Base-by-base conservation (phyloP, 2,113 vertebrate genomes). In the Catharus fuscescens region DNA sequence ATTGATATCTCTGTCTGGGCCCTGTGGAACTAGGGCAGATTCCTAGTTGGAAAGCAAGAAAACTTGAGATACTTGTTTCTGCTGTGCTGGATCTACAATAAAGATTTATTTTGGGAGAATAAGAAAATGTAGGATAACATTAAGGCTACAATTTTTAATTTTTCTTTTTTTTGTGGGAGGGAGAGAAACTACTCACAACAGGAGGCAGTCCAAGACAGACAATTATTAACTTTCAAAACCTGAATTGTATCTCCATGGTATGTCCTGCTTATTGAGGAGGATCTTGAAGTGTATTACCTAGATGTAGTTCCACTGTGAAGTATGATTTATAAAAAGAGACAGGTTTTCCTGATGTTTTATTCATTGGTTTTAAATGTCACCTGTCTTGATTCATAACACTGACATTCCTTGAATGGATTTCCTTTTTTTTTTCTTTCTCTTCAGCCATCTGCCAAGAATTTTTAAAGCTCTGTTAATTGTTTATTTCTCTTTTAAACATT, bases 291-390 rank as follows among this genome's bases (percentile, higher is more conserved):
- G 7, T 57, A 42, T 59, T 60, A 54, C 71, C 79, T 88, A 31
- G 64, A 36, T 60, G 28, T 64, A 83, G 65, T 80, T 94, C 36
- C 18, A n/a, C 61, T 65, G 67, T 90, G 82, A 93, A 90, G 60
- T 92, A 64, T 78, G 90, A 90, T 73, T 94, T 94, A 88, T 90
- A 77, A 29, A 74, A 34, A 76, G 78, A 96, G 67, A 53, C 71
- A 60, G 85, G 79, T 52, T 97, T 95, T 85, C 34, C 40, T 94
- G 47, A 93, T 94, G 79, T 93, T 95, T 96, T 94, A 95, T 97
- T 95, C 92, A 88, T 95, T 92, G 71, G 54, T 93, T 96, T 96
- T 95, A 96, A 96, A 94, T 96, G 94, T 97, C 95, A 94, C 94
- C 93, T 96, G 82, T 90, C 85, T 92, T 93, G 92, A 92, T 95